Conservation (phyloP, 2,113 vertebrate genomes). For the Acanthisitta chloris region DNA sequence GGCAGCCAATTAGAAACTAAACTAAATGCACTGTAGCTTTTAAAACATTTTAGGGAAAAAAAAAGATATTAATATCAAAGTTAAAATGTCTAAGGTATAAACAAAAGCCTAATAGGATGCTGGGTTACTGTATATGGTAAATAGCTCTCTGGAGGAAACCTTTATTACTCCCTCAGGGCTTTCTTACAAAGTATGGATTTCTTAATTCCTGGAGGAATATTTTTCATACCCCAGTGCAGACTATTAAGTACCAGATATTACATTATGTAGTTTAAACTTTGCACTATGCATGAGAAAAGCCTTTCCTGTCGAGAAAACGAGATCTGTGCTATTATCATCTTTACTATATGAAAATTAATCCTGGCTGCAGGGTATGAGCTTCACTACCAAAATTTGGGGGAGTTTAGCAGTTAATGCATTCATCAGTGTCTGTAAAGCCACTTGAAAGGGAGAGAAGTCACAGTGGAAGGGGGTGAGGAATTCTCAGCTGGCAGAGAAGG, state of each 20-base stretch:
- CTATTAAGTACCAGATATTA: constrained; percentile 78
- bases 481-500: background rate
- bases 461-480: background rate
- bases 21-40: constrained; percentile 53
- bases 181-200: constrained; percentile 74
- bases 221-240: constrained; percentile 79
- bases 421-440: constrained; percentile 5
- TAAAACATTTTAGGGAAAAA: background rate
- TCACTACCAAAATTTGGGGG: constrained; percentile 50
- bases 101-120: constrained; percentile 57
- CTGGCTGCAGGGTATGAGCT: constrained; percentile 67
- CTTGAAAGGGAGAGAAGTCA: background rate
- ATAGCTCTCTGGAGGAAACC: constrained; percentile 72
- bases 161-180: constrained; percentile 74
- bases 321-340: constrained; percentile 54
- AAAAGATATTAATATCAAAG: constrained; percentile 42
- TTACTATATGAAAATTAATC: constrained; percentile 71
- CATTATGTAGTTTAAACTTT: constrained; percentile 76
- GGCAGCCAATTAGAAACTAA: constrained; percentile 59
- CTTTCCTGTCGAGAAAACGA: constrained; percentile 61
- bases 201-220: constrained; percentile 78
- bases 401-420: constrained; percentile 54
- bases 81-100: constrained; percentile 64
- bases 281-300: constrained; percentile 65
- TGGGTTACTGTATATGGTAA: constrained; percentile 68